Evolutionary conservation across 2,113 vertebrate genomes (phyloP).

Genomic region (Geococcyx californianus): DNA sequence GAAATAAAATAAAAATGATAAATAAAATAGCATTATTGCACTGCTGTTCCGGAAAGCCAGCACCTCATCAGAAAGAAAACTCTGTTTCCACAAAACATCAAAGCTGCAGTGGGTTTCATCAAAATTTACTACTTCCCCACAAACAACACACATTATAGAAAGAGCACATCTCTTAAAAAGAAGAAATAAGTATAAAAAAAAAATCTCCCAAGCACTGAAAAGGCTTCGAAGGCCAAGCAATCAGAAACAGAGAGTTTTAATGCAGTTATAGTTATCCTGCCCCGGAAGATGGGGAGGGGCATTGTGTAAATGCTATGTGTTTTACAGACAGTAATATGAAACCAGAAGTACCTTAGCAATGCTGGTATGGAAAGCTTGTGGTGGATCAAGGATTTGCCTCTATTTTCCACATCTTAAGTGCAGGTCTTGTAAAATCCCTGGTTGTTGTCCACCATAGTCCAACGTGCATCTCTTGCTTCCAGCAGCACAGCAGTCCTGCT

Average conservation of each 20-base stretch:
- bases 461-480: background rate
- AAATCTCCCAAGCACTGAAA: background rate
- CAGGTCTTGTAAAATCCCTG: background rate
- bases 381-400: background rate
- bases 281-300: background rate
- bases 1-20: slow-evolving; percentile 5
- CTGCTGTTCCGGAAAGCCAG: background rate
- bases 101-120: background rate
- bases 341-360: background rate
- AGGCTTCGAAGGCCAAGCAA: background rate
- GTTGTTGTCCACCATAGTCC: background rate
- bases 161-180: background rate
- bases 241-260: background rate
- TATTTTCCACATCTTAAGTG: background rate
- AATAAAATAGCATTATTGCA: background rate
- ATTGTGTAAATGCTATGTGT: background rate
- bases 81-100: background rate
- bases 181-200: background rate
- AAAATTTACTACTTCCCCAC: background rate
- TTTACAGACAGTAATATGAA: background rate
- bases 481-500: background rate
- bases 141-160: background rate
- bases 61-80: background rate
- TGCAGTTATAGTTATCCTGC: background rate
- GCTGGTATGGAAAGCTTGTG: background rate